Evolutionary conservation across 2,888 invertebrate genomes (phyloP), one percentile per base, ranked within the genome.

Genomic region (Leptodirus hochenwartii): DNA sequence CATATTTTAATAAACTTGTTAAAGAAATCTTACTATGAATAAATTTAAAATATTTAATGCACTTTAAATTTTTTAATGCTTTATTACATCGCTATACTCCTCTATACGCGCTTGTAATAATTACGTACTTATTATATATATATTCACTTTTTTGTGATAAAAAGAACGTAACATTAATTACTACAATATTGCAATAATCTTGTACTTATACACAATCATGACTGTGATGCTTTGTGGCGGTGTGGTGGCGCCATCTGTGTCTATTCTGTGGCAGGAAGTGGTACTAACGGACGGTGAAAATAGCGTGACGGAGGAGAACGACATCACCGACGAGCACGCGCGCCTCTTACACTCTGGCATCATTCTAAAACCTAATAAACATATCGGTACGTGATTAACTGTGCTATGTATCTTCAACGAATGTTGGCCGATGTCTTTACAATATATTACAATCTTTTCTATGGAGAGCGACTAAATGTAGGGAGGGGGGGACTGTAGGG

Each of bases 291-390:
- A 70, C 49, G 69, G 63, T 39, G 61, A 65, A 49, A 61, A 56
- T 43, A 65, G 64, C 47, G 62, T 59, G 40, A 64, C 59, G 42
- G 69, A 69, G 44, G 69, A 70, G 46, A 62, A 61, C 46, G 72
- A 75, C 54, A 65, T 74, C 33, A 72, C 73, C 33, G 75, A 77
- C 54, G 77, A 77, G 53, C 70, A 70, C 49, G 72, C 71, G 37
- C 72, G 72, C 54, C 59, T 77, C 43, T 61, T 77, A 34, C 54
- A 53, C 43, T 51, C 52, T 34, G 53, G 54, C 47, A 51, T 54
- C 43, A 53, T 54, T 43, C 47, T 53, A 35, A 53, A 52, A 42
- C 52, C 53, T 38, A 34, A 34, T 29, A 51, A 44, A 45, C 48
- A 45, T 37, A 45, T 50, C 42, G 52, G 53, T 53, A 53, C 44